Base-by-base conservation (phyloP, 2,797 vertebrate genomes). In the Taeniopygia guttata region DNA sequence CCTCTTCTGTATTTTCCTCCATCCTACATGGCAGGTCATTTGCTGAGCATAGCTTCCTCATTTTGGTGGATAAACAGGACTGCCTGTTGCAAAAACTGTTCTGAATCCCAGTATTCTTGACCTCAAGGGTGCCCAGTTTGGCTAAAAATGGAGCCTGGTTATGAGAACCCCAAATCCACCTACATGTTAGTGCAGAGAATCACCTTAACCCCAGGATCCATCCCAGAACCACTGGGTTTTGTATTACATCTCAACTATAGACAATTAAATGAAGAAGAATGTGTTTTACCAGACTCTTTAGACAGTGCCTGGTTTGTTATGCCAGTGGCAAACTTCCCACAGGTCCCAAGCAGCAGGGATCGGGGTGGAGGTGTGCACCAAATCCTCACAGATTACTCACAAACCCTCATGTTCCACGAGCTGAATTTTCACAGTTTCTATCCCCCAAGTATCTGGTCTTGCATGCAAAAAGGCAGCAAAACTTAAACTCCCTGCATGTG, bases 381-480 rank as follows among this genome's bases (percentile, higher is more conserved):
- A 90, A 95, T 76, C 90, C 87, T 79, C 67, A 36, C 66, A 90
- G 88, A 88, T 94, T 95, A 67, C n/a, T 67, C 77, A 48, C 69
- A 94, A 55, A 0, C 40, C 48, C 45, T 67, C n/a, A 7, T 48
- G 36, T 15, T 91, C 63, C 66, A 66, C 0, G 2, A 79, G 69
- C 21, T 67, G 74, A 69, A 73, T 90, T 87, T 81, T 67, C 52
- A 81, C 54, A 52, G 23, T 23, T 93, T 75, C 84, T 59, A 20
- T 63, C 38, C n/a, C 32, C 58, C 2, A 3, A 84, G 58, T 43
- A n/a, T 49, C 79, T 76, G 62, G 15, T 32, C 68, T n/a, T 80
- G 92, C 67, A 74, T 64, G 46, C 42, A 84, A 82, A 89, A 74
- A 84, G 10, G 34, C 55, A 93, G 56, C 25, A 87, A 85, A 74